Base-by-base conservation (phyloP, 2,797 vertebrate species). In the Spondyliosoma cantharus region DNA sequence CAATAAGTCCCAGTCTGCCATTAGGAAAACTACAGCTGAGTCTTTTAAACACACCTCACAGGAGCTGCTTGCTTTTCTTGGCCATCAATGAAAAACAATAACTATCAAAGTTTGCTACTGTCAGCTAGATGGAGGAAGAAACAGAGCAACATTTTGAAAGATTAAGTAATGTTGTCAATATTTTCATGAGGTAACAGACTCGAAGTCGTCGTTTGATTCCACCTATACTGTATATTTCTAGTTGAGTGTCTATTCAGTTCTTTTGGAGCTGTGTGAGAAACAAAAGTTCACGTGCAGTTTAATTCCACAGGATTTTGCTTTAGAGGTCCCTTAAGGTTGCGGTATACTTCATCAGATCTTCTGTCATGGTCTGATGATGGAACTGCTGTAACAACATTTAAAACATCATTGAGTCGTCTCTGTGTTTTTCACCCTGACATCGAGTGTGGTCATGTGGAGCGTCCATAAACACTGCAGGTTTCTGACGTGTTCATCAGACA, bases 61-160 rank as follows among this genome's bases (percentile, higher is more conserved):
- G 29, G 20, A 77, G 59, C n/a, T 60, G 59, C 48, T 76, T 50
- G 37, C 43, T 62, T 54, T 66, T 77, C 42, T 56, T 69, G 54
- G 25, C 19, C 19, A 22, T 11, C 53, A 19, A 32, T 7, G 6
- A 50, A 78, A 61, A 74, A 50, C 22, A 59, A 48, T 1, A 70
- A 32, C 17, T 42, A 48, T 68, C 9, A 20, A 22, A 50, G 45
- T 59, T 49, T 57, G 45, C 16, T 24, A 42, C 25, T 16, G 4
- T 43, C 43, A 52, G 43, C 16, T 20, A 46, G 16, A 52, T 63
- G 45, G 29, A 67, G n/a, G 66, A 32, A 37, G 5, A 48, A 60
- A 43, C 25, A 53, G 11, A 37, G 16, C 48, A 48, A 58, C 43
- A n/a, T 24, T 45, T 53, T 59, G 52, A 52, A 17, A 27, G 50